These are phyloP conservation scores for Rhinichthys osculus DNA, from an alignment of 2,797 vertebrate genomes.

Conservation along the genomic window DNA sequence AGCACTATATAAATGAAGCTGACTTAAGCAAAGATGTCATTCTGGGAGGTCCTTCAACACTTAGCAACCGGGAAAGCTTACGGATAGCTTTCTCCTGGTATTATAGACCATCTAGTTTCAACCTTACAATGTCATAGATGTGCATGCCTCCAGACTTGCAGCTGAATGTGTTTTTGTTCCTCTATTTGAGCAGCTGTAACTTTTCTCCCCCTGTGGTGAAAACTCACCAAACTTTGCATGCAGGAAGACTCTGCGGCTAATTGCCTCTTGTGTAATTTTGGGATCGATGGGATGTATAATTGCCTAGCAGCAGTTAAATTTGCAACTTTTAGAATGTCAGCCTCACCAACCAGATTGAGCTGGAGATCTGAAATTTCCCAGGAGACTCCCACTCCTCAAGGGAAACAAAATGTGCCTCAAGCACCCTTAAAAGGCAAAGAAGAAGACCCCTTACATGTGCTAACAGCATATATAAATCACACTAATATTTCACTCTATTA, in stretches of 20 bases:
- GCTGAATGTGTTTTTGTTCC: background rate
- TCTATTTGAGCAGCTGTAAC: conserved; percentile 15
- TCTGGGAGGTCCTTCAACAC: background rate
- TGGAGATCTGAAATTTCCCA: background rate
- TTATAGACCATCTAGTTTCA: background rate
- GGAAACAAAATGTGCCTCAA: background rate
- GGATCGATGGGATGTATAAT: conserved; percentile 32
- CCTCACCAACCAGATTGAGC: background rate
- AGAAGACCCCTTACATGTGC: background rate
- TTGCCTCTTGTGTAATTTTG: conserved; percentile 39
- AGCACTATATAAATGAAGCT: no score
- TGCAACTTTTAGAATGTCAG: conserved; percentile 17
- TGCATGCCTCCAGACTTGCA: background rate
- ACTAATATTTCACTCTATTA: background rate
- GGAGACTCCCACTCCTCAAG: background rate
- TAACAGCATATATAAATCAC: background rate
- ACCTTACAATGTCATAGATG: conserved; percentile 1
- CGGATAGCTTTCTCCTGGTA: background rate
- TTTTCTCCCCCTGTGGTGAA: conserved; percentile 21
- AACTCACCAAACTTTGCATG: conserved; percentile 27
- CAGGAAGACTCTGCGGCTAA: conserved; percentile 25
- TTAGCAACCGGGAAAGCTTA: background rate
- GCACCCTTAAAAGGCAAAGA: conserved; percentile 4
- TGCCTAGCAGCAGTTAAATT: conserved; percentile 23
- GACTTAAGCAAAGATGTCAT: background rate